These are phyloP conservation scores for Hypena proboscidalis DNA, from an alignment of 2,888 invertebrate genomes.

Conservation along the genomic window DNA sequence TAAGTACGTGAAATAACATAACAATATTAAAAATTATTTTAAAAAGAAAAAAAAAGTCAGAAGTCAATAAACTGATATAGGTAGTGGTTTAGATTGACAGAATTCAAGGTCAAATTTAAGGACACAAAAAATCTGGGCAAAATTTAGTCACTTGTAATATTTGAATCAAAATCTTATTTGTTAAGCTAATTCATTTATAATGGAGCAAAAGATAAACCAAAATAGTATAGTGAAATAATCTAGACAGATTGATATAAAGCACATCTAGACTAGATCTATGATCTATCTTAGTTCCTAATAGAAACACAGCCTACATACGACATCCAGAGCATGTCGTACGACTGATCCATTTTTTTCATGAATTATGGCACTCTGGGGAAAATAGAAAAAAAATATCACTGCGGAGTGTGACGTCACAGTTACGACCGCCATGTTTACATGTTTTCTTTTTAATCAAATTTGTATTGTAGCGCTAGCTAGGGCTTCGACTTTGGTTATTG, in stretches of 20 bases:
- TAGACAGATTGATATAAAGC: slow-evolving; percentile 4
- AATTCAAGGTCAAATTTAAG: no score
- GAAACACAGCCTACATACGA: slow-evolving; percentile 40
- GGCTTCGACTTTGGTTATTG: background rate
- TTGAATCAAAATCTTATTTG: no score
- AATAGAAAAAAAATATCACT: slow-evolving; percentile 63
- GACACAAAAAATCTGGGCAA: no score
- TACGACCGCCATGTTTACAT: slow-evolving; percentile 39
- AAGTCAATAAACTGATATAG: no score
- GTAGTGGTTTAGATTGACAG: no score
- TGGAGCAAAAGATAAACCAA: no score
- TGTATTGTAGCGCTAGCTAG: background rate
- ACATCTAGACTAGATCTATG: slow-evolving; percentile 35
- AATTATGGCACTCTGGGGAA: slow-evolving; percentile 66
- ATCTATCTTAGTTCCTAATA: slow-evolving; percentile 43
- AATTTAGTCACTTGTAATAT: no score
- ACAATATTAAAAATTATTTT: no score
- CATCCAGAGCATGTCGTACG: slow-evolving; percentile 45
- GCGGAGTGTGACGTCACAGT: slow-evolving; percentile 46
- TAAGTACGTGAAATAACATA: no score
- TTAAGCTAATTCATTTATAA: no score
- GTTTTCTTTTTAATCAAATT: slow-evolving; percentile 39
- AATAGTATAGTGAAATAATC: no score
- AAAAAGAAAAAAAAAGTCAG: no score
- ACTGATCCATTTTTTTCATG: slow-evolving; percentile 73